Percentiles rank a stretch among this genome's conserved stretches.
phyloP scores from a whole-genome alignment of 1,140 invertebrate genomes.

The Drosophila pandora region DNA sequence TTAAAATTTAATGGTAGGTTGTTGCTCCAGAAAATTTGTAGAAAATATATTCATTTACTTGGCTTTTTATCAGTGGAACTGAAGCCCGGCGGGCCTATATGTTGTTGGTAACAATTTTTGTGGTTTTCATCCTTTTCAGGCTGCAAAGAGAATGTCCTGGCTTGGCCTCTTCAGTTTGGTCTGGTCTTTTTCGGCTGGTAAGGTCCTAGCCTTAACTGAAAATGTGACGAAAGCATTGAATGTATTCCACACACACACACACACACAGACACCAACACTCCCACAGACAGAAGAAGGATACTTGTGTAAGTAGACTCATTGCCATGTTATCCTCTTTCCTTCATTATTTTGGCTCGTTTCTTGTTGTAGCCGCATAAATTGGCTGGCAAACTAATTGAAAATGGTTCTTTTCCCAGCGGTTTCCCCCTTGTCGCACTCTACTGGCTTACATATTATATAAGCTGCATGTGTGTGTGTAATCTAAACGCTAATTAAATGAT shows the following conservation, averaged over 20 bases:
- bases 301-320: conserved; percentile 24
- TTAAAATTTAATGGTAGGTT: background rate
- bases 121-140: conserved; percentile 63
- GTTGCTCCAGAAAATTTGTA: background rate
- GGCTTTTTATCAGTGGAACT: background rate
- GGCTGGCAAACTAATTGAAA: conserved; percentile 77
- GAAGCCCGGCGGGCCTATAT: conserved; percentile 53
- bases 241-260: conserved; percentile 44
- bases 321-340: conserved; percentile 48
- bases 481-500: conserved; percentile 83
- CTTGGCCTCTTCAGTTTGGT: conserved; percentile 7
- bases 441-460: conserved; percentile 60
- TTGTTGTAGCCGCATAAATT: conserved; percentile 71
- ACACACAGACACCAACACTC: conserved; percentile 5
- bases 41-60: background rate
- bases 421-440: conserved; percentile 30
- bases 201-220: conserved; percentile 48
- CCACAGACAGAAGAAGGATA: conserved; percentile 11
- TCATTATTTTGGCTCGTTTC: conserved; percentile 54
- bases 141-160: conserved; percentile 20
- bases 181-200: conserved; percentile 18
- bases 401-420: conserved; percentile 62
- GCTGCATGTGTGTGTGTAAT: conserved; percentile 58
- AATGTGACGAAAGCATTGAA: conserved; percentile 72
- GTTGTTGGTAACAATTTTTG: conserved; percentile 64